Percentiles rank a stretch among this genome's conserved stretches.
Conservation (phyloP, 2,797 vertebrate genomes). For the Rhinophrynus dorsalis region DNA sequence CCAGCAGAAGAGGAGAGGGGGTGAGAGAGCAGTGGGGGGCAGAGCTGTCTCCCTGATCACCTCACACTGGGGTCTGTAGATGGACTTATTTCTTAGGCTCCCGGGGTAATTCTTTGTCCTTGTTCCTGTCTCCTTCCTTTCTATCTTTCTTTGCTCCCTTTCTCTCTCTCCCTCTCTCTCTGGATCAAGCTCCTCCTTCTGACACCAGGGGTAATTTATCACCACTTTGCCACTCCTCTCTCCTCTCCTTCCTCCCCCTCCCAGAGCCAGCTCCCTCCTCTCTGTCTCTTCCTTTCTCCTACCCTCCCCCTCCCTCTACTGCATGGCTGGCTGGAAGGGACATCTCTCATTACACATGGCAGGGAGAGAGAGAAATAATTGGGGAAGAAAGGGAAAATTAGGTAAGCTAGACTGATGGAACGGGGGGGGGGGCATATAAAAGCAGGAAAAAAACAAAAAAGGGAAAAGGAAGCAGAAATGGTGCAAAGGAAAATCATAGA, state of each 20-base stretch:
- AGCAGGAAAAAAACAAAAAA: not conserved
- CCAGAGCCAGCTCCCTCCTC: not conserved
- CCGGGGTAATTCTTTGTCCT: slow-evolving; percentile 15
- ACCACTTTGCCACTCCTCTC: slow-evolving; percentile 31
- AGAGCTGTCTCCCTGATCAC: not conserved
- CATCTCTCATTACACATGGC: slow-evolving; percentile 36
- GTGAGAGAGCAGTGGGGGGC: not conserved
- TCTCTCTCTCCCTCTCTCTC: slow-evolving; percentile 17
- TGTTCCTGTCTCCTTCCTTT: slow-evolving; percentile 25
- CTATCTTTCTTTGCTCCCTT: slow-evolving; percentile 14
- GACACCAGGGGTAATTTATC: slow-evolving; percentile 47
- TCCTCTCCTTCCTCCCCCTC: slow-evolving; percentile 6
- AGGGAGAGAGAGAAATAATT: not conserved
- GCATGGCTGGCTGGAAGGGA: slow-evolving; percentile 7
- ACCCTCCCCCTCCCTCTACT: slow-evolving; percentile 4
- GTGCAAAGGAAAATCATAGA: no score
- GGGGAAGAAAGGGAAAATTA: not conserved
- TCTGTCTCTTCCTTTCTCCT: slow-evolving; percentile 7
- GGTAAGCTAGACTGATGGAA: not conserved
- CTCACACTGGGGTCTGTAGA: not conserved
- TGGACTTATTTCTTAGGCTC: not conserved
- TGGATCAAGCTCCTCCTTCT: slow-evolving; percentile 41
- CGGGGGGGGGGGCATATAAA: not conserved
- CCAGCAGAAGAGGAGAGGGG: slow-evolving; percentile 12
- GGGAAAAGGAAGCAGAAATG: not conserved